Evolutionary conservation across 2,797 vertebrate species (phyloP).

Genomic region (Spondyliosoma cantharus): DNA sequence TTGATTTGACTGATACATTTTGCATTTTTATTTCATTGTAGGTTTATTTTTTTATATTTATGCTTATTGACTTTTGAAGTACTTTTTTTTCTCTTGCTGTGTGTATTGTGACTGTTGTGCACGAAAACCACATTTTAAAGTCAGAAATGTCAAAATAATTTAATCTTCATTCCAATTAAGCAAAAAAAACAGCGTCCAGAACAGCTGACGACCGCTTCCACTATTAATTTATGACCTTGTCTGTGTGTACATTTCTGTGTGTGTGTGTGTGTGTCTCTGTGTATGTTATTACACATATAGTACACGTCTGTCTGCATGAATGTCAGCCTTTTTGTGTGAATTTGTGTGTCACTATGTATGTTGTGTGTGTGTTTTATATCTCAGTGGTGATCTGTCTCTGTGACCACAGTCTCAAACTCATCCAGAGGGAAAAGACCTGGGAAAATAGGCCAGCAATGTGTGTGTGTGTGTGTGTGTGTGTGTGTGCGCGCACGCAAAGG

Average conservation of each 20-base stretch:
- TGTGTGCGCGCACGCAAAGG: constrained; percentile 44
- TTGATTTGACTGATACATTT: not conserved
- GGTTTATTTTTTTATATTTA: not conserved
- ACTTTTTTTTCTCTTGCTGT: not conserved
- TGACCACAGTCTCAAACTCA: constrained; percentile 64
- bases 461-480: constrained; percentile 21
- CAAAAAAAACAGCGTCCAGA: not conserved
- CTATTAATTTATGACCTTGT: constrained; percentile 48
- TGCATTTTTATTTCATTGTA: not conserved
- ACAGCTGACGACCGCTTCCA: constrained; percentile 17
- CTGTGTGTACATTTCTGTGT: not conserved
- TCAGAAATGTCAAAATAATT: not conserved
- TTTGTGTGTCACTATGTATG: constrained; percentile 6
- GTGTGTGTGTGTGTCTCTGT: not conserved
- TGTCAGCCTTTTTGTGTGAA: constrained; percentile 24
- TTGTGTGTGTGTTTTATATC: constrained; percentile 30
- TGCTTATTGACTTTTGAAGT: not conserved
- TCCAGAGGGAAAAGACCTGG: constrained; percentile 71
- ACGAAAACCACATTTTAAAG: no score
- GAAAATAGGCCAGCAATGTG: constrained; percentile 74
- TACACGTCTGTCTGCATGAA: constrained; percentile 37
- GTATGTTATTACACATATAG: not conserved
- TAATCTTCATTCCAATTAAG: not conserved
- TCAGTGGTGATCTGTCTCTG: constrained; percentile 51
- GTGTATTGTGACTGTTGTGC: no score